phyloP scores from a whole-genome alignment of 1,140 invertebrate genomes.

The Drosophila pruinosa region DNA sequence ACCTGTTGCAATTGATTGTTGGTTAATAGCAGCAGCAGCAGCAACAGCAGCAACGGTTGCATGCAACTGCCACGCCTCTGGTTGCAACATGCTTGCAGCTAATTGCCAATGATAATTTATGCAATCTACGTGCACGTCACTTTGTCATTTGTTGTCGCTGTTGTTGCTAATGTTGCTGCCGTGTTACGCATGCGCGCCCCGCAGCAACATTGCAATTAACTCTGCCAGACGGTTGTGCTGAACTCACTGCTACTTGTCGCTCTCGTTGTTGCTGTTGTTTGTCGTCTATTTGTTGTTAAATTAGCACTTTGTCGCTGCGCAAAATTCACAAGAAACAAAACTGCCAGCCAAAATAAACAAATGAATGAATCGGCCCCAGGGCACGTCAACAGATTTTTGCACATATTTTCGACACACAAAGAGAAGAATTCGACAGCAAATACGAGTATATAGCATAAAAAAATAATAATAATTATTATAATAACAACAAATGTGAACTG shows the following conservation, averaged over 20 bases:
- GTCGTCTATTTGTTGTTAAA: slow-evolving; percentile 65
- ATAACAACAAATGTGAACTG: slow-evolving; percentile 32
- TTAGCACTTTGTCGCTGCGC: slow-evolving; percentile 68
- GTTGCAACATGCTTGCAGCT: slow-evolving; percentile 36
- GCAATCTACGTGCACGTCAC: slow-evolving; percentile 39
- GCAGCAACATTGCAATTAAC: slow-evolving; percentile 51
- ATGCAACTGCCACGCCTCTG: slow-evolving; percentile 18
- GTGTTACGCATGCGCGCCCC: slow-evolving; percentile 69
- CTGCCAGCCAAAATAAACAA: slow-evolving; percentile 37
- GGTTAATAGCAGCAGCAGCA: background rate
- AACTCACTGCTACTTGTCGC: slow-evolving; percentile 52
- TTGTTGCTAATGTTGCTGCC: slow-evolving; percentile 48
- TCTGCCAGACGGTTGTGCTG: slow-evolving; percentile 34
- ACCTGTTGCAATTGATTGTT: slow-evolving; percentile 56
- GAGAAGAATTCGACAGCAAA: background rate
- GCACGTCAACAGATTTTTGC: slow-evolving; percentile 4
- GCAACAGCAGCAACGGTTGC: slow-evolving; percentile 35
- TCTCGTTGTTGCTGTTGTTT: slow-evolving; percentile 47
- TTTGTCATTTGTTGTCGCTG: slow-evolving; percentile 37
- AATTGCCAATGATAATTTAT: slow-evolving; percentile 69
- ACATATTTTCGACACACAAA: background rate
- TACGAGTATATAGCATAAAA: background rate
- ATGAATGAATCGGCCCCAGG: background rate
- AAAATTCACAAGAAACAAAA: slow-evolving; percentile 36
- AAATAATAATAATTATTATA: slow-evolving; percentile 23